These are phyloP conservation scores for Catharus fuscescens DNA, from an alignment of 2,113 vertebrate species.

Conservation along the genomic window DNA sequence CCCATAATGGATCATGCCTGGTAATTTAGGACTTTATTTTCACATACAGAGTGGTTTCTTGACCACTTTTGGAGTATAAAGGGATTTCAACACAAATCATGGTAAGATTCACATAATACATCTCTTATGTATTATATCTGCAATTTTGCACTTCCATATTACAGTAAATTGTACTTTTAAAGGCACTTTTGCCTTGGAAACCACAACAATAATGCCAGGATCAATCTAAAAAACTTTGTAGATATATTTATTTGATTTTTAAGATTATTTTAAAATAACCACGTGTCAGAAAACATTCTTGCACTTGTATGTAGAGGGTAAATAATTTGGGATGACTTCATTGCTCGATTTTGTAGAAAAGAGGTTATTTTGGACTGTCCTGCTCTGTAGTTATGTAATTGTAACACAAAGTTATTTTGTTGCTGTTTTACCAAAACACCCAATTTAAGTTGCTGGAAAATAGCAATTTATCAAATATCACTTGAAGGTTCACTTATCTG, in stretches of 20 bases:
- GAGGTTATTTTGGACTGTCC: slow-evolving; percentile 9
- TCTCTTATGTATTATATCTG: background rate
- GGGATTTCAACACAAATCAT: background rate
- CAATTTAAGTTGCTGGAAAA: slow-evolving; percentile 39
- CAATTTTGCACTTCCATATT: background rate
- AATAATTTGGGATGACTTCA: background rate
- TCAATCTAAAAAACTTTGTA: background rate
- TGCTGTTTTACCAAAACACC: slow-evolving; percentile 19
- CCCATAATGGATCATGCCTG: background rate
- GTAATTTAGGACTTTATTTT: slow-evolving; percentile 4
- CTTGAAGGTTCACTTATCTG: slow-evolving; percentile 4
- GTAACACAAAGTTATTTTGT: background rate
- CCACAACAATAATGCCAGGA: background rate
- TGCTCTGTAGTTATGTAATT: background rate
- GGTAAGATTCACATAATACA: background rate
- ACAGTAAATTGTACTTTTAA: background rate
- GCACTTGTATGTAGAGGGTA: background rate
- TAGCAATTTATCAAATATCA: slow-evolving; percentile 33
- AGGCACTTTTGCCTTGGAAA: background rate
- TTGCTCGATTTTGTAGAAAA: slow-evolving; percentile 26
- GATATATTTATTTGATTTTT: background rate
- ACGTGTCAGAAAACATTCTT: background rate
- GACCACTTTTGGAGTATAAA: background rate
- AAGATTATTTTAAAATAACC: background rate
- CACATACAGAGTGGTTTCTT: background rate